Base-by-base conservation (phyloP, 2,888 invertebrate genomes). In the Philereme vetulata region DNA sequence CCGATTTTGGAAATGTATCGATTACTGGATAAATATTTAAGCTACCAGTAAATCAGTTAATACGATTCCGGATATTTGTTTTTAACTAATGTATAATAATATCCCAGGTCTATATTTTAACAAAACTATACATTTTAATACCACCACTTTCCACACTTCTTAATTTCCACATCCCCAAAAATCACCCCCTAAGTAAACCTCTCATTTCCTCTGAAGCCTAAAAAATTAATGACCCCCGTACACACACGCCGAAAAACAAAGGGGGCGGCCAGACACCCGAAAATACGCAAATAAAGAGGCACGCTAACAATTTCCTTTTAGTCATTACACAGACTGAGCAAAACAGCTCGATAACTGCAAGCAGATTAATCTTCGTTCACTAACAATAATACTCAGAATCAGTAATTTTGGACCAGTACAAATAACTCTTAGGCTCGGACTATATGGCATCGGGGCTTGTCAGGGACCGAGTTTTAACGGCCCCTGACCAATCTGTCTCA, bases 211-310 rank as follows among this genome's bases (percentile, higher is more conserved):
- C 66, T 72, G 72, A 67, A 76, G 71, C 77, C 77, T 72, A 77
- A 83, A 82, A 85, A 88, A 85, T 80, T 88, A 89, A 88, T 83
- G 88, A 88, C 78, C 76, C 80, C 74, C 75, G 77, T 64, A 80
- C 86, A 90, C 86, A 89, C 81, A 88, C 86, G 86, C 66, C 69
- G 67, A 77, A 81, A 83, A 86, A 83, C 86, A 90, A 86, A 81
- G 82, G 78, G 77, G 69, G 72, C 65, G 70, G 67, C 70, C 62
- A 74, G 74, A 77, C 77, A 74, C 76, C 86, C 88, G 75, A 89
- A 89, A 88, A 85, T 83, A 79, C 77, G 81, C 80, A 80, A 84
- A 85, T 83, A 80, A 78, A 74, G 68, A 77, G 71, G 51, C 70
- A 68, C 80, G 80, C 82, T 86, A 88, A 87, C 88, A 85, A 85